These are phyloP conservation scores for Anolis sagrei DNA, from an alignment of 2,113 vertebrate genomes.

Conservation along the genomic window DNA sequence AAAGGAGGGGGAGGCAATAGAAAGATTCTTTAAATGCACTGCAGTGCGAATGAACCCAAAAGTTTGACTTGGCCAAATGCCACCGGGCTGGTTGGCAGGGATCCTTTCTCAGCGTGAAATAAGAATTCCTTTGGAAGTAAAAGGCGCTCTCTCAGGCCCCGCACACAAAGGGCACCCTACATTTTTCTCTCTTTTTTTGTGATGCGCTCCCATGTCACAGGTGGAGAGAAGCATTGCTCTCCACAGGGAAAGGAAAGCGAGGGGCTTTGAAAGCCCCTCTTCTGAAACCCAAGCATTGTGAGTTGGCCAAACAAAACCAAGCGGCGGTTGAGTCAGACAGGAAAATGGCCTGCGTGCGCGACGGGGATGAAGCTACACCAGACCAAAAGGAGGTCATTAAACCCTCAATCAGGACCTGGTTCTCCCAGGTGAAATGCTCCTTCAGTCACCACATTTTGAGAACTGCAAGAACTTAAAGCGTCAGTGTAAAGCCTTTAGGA, in stretches of 20 bases:
- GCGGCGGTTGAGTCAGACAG: background rate
- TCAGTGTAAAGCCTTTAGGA: no score
- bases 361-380: no score
- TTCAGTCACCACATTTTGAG: no score
- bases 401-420: no score
- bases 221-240: background rate
- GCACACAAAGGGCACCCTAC: background rate
- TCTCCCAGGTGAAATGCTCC: no score
- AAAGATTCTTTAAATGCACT: slow-evolving; percentile 19
- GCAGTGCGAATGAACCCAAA: background rate
- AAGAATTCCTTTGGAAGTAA: background rate
- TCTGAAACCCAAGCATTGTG: background rate
- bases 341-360: no score
- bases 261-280: background rate
- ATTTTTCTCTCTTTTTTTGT: background rate
- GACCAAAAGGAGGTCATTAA: no score
- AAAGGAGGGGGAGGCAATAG: background rate
- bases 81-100: background rate
- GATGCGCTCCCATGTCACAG: background rate
- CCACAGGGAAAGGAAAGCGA: background rate
- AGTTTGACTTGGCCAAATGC: slow-evolving; percentile 3
- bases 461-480: no score
- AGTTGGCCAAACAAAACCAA: background rate
- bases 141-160: background rate
- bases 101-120: background rate